Conservation (phyloP, 2,113 vertebrate genomes). For the Tricholaema leucomelas region DNA sequence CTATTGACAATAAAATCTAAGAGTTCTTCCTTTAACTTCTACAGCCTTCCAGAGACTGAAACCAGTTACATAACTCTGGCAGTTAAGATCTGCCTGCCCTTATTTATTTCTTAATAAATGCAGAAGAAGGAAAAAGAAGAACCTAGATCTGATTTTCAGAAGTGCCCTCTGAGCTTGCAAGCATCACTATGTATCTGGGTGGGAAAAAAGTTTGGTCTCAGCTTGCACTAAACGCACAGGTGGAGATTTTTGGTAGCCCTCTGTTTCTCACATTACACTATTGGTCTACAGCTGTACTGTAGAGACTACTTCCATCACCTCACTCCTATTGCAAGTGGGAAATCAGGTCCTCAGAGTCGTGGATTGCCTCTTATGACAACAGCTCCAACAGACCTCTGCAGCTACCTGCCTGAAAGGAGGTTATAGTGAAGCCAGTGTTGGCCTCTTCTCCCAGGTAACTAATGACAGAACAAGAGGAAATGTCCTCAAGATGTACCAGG, state of each 20-base stretch:
- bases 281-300: not conserved
- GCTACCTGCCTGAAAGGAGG: too few species aligned
- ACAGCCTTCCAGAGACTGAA: not conserved
- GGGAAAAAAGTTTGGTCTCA: not conserved
- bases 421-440: too few species aligned
- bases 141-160: not conserved
- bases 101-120: not conserved
- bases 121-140: not conserved
- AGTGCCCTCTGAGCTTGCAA: not conserved
- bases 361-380: not conserved
- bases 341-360: not conserved
- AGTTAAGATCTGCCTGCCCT: not conserved
- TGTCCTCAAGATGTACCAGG: too few species aligned
- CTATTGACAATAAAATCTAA: not conserved
- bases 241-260: not conserved
- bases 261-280: not conserved
- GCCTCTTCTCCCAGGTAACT: too few species aligned
- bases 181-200: not conserved
- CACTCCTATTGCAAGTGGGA: not conserved
- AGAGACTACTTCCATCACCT: not conserved
- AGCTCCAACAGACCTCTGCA: not conserved
- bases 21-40: not conserved
- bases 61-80: not conserved
- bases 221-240: rapidly evolving
- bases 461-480: too few species aligned